phyloP scores from a whole-genome alignment of 2,113 vertebrate genomes.

The Emydura subglobosa region DNA sequence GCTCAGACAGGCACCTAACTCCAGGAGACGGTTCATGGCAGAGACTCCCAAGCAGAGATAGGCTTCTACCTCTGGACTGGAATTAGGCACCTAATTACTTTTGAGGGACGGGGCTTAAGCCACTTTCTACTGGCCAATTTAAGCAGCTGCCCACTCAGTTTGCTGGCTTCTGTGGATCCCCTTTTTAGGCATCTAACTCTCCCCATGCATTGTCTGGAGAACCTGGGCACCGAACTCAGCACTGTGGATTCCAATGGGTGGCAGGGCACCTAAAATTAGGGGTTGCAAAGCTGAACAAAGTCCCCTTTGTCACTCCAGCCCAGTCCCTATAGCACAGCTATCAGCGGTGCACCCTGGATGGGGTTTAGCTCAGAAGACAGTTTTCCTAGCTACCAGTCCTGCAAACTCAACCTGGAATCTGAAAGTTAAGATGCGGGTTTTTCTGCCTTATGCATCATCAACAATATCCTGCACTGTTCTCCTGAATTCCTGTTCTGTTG shows the following conservation, averaged over 20 bases:
- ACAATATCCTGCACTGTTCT: not conserved
- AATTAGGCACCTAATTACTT: too few relatives aligned
- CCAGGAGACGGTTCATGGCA: too few relatives aligned
- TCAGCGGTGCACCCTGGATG: too few relatives aligned
- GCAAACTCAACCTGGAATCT: not conserved
- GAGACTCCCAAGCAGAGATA: too few relatives aligned
- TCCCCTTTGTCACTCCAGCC: not conserved
- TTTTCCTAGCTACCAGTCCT: not conserved
- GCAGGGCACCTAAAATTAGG: not conserved
- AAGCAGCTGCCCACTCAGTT: not conserved
- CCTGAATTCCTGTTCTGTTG: not conserved
- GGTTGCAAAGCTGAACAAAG: not conserved
- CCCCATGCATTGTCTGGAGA: not conserved
- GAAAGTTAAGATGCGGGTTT: not conserved
- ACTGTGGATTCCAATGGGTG: not conserved
- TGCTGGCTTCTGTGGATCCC: not conserved
- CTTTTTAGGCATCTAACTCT: not conserved
- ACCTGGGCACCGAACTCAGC: not conserved
- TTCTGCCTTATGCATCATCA: not conserved
- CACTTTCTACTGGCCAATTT: not conserved
- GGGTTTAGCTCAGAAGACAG: not conserved
- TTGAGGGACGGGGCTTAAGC: not conserved
- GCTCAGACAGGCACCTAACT: too few relatives aligned
- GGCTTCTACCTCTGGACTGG: too few relatives aligned
- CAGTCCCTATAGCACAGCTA: not conserved